Conservation (phyloP, 2,797 vertebrate genomes). For the Sarcoramphus papa region DNA sequence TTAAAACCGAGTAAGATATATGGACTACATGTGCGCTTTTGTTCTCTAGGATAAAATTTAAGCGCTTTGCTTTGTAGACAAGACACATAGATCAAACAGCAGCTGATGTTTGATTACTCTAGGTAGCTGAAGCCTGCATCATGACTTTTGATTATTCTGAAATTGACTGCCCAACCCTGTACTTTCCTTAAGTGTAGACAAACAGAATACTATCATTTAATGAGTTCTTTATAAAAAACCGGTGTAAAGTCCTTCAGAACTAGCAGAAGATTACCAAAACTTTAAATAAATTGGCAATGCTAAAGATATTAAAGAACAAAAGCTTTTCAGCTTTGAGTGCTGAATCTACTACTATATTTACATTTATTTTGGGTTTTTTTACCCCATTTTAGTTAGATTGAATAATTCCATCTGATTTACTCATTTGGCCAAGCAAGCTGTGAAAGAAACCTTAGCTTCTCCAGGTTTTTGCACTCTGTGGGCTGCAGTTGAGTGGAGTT, state of each 20-base stretch:
- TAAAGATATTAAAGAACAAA: background rate
- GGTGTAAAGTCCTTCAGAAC: background rate
- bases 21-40: background rate
- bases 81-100: background rate
- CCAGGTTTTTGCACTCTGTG: background rate
- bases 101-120: background rate
- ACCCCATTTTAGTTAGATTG: background rate
- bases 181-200: background rate
- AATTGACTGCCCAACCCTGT: background rate
- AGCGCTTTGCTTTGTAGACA: background rate
- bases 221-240: background rate
- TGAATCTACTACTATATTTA: background rate
- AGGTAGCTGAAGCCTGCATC: background rate
- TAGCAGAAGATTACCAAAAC: background rate
- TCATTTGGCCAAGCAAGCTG: background rate
- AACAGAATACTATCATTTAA: background rate
- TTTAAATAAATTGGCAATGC: background rate
- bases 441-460: background rate
- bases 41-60: constrained; percentile 9
- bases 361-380: background rate
- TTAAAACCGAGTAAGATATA: background rate
- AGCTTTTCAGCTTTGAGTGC: background rate
- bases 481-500: background rate
- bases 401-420: background rate
- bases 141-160: background rate